phyloP scores from a whole-genome alignment of 2,113 vertebrate species.

The Corynorhinus townsendii region DNA sequence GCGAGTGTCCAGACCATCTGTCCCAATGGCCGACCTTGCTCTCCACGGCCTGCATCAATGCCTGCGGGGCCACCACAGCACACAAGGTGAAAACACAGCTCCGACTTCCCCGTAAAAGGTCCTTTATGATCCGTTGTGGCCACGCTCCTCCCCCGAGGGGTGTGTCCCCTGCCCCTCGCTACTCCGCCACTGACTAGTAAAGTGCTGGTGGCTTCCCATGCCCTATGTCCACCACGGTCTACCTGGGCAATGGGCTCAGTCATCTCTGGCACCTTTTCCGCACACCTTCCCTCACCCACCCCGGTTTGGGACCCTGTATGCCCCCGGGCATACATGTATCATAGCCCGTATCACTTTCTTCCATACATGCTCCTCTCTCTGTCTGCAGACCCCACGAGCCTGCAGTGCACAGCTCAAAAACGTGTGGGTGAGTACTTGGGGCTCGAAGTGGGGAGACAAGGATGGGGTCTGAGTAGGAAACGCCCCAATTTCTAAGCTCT shows the following conservation, averaged over 20 bases:
- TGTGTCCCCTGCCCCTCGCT: background rate
- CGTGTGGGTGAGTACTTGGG: background rate
- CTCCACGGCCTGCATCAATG: background rate
- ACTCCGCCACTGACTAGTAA: too few species aligned
- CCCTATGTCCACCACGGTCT: background rate
- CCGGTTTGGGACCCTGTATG: too few species aligned
- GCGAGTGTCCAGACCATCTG: too few species aligned
- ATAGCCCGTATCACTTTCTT: rapidly evolving
- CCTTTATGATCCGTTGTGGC: background rate
- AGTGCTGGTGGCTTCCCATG: background rate
- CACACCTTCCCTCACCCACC: rapidly evolving
- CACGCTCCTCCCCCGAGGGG: background rate
- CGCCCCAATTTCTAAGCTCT: background rate
- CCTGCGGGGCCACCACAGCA: background rate
- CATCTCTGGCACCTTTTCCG: background rate
- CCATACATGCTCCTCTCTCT: background rate
- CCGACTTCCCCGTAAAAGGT: background rate
- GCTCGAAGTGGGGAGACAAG: rapidly evolving
- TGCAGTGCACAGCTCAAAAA: too few species aligned
- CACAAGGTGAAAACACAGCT: background rate
- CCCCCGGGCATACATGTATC: rapidly evolving
- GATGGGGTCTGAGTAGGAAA: background rate
- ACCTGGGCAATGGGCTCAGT: background rate
- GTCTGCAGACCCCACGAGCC: background rate
- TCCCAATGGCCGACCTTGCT: background rate